These are phyloP conservation scores for Emmelina monodactyla DNA, from an alignment of 2,888 invertebrate genomes.

Conservation along the genomic window DNA sequence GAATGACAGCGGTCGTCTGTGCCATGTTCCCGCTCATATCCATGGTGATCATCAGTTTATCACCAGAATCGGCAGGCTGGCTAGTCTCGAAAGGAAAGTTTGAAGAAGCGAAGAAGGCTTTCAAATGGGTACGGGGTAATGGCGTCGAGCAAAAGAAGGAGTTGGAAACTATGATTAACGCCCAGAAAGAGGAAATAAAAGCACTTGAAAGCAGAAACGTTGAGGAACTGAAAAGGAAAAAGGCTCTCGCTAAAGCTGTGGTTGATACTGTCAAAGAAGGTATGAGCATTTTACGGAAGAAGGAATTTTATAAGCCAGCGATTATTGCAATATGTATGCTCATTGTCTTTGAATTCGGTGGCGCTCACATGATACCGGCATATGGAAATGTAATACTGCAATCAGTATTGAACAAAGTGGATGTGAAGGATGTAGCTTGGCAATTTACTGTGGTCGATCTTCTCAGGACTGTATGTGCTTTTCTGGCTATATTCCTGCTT, in stretches of 20 bases:
- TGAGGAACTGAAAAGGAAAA: slow-evolving; percentile 22
- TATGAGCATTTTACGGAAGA: slow-evolving; percentile 49
- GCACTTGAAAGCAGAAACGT: slow-evolving; percentile 25
- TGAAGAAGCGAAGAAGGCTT: slow-evolving; percentile 65
- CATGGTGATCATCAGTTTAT: slow-evolving; percentile 49
- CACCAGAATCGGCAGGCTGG: slow-evolving; percentile 75
- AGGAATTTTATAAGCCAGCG: slow-evolving; percentile 53
- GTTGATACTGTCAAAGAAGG: slow-evolving; percentile 32
- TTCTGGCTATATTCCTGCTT: slow-evolving; percentile 56
- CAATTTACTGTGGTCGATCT: slow-evolving; percentile 72
- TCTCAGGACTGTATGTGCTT: slow-evolving; percentile 69
- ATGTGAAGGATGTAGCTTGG: slow-evolving; percentile 43
- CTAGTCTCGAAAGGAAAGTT: slow-evolving; percentile 66
- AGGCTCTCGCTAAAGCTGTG: slow-evolving; percentile 28
- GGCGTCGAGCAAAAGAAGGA: slow-evolving; percentile 48
- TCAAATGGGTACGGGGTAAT: slow-evolving; percentile 68
- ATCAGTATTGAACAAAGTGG: slow-evolving; percentile 39
- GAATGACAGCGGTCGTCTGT: slow-evolving; percentile 63
- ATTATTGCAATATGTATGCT: slow-evolving; percentile 54
- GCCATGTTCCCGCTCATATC: slow-evolving; percentile 53
- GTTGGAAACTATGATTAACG: slow-evolving; percentile 43
- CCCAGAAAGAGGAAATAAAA: slow-evolving; percentile 36
- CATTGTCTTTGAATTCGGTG: slow-evolving; percentile 55
- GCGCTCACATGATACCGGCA: slow-evolving; percentile 55
- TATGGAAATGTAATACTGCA: slow-evolving; percentile 52